These are phyloP conservation scores for Lindbergichthys nudifrons DNA, from an alignment of 2,797 vertebrate species.

Conservation along the genomic window DNA sequence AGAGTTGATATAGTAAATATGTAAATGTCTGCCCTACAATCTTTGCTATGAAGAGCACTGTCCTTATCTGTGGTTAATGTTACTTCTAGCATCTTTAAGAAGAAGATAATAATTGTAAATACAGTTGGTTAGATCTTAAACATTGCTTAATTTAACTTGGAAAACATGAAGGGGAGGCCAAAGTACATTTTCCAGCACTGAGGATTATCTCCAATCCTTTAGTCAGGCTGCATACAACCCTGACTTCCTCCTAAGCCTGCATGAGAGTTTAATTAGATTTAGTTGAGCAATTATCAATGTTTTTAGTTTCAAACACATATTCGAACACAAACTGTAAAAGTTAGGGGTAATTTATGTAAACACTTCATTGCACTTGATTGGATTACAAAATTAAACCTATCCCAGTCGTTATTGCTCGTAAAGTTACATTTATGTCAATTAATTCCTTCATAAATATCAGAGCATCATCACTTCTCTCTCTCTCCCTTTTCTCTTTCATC, in stretches of 20 bases:
- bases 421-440: background rate
- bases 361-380: too few species aligned
- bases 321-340: background rate
- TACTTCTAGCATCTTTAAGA: background rate
- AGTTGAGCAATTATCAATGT: background rate
- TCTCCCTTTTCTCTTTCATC: constrained; percentile 1
- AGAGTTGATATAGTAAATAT: background rate
- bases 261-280: background rate
- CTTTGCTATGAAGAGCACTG: background rate
- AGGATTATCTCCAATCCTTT: background rate
- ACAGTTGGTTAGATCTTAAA: background rate
- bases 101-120: background rate
- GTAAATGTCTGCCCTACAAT: background rate
- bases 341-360: background rate
- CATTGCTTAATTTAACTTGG: background rate
- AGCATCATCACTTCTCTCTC: background rate
- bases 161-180: background rate
- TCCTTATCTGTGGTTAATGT: background rate
- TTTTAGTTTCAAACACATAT: background rate
- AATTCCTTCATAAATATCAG: background rate
- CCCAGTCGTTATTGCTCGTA: background rate
- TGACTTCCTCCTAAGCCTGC: background rate
- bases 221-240: background rate
- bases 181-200: background rate
- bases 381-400: background rate